A percentile compares a stretch with the other conserved stretches of the same genome.
phyloP scores from a whole-genome alignment of 1,140 invertebrate genomes.

The Helicorthomorpha holstii region DNA sequence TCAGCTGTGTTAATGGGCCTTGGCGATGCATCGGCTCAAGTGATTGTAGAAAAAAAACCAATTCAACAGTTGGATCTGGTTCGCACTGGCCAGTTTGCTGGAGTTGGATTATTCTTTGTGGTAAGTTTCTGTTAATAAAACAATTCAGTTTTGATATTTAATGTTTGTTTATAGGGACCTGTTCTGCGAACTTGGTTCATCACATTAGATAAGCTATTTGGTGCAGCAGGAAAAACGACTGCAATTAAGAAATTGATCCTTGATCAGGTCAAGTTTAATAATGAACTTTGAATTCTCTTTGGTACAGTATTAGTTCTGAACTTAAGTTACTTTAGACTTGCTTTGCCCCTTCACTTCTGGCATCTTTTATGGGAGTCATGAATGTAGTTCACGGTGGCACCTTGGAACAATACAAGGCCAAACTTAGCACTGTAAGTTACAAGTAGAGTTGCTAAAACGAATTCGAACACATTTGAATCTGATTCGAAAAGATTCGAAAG shows the following conservation, averaged over 20 bases:
- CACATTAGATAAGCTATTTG: constrained; percentile 40
- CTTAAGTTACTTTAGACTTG: not conserved
- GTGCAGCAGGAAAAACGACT: constrained; percentile 29
- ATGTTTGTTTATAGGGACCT: constrained; percentile 39
- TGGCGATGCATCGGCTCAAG: constrained; percentile 38
- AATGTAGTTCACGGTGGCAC: not conserved
- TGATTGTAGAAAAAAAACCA: constrained; percentile 32
- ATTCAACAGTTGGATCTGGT: constrained; percentile 28
- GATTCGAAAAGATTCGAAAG: too few species aligned
- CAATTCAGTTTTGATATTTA: constrained; percentile 7
- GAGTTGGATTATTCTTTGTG: constrained; percentile 30
- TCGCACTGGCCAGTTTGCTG: constrained; percentile 29
- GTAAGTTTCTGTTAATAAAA: constrained; percentile 21
- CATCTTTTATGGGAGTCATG: not conserved
- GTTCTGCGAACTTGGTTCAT: constrained; percentile 49
- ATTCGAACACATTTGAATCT: too few species aligned
- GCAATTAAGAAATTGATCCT: constrained; percentile 7
- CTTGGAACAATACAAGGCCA: too few species aligned
- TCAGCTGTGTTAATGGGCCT: constrained; percentile 36
- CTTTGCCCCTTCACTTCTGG: not conserved
- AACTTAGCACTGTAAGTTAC: too few species aligned
- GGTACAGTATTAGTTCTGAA: not conserved
- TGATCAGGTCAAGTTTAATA: not conserved
- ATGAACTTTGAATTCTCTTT: not conserved
- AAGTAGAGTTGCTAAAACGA: too few species aligned